phyloP scores from a whole-genome alignment of 2,888 invertebrate genomes.

The Ditula angustiorana region DNA sequence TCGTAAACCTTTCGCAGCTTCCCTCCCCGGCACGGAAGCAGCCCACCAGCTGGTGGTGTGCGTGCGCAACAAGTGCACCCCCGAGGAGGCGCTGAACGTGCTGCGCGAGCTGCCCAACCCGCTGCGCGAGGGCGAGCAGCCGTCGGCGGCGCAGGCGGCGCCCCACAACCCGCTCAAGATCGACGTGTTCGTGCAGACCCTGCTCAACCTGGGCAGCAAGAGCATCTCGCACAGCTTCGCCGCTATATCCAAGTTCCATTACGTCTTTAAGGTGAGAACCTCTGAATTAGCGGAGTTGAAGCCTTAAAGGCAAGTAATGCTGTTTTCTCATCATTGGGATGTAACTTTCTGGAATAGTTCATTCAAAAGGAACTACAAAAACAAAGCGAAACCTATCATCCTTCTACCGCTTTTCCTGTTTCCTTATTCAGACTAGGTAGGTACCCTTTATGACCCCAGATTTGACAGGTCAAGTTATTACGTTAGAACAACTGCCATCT shows the following conservation, averaged over 20 bases:
- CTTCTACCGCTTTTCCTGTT: too few relatives aligned
- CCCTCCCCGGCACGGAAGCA: slow-evolving; percentile 91
- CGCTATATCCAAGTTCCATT: slow-evolving; percentile 98
- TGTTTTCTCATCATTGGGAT: too few relatives aligned
- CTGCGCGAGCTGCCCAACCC: slow-evolving; percentile 95
- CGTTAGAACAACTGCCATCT: too few relatives aligned
- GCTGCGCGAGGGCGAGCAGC: slow-evolving; percentile 88
- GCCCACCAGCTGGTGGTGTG: slow-evolving; percentile 95
- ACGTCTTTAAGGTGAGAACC: slow-evolving; percentile 94
- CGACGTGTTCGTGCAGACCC: slow-evolving; percentile 98
- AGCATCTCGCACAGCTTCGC: slow-evolving; percentile 99
- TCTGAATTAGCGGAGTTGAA: too few relatives aligned
- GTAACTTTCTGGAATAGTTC: too few relatives aligned
- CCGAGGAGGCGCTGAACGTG: slow-evolving; percentile 95
- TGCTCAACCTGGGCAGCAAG: slow-evolving; percentile 97
- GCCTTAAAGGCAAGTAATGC: too few relatives aligned
- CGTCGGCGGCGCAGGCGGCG: slow-evolving; percentile 87
- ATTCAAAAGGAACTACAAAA: too few relatives aligned
- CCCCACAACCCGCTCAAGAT: slow-evolving; percentile 97
- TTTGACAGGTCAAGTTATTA: too few relatives aligned
- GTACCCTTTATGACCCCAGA: too few relatives aligned
- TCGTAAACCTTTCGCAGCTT: slow-evolving; percentile 75
- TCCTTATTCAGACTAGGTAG: too few relatives aligned
- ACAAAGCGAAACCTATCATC: too few relatives aligned
- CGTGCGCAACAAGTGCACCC: slow-evolving; percentile 95